Percentiles rank a stretch among this genome's conserved stretches.
Evolutionary conservation across 2,113 vertebrate species (phyloP).

Genomic region (Barbus barbus): DNA sequence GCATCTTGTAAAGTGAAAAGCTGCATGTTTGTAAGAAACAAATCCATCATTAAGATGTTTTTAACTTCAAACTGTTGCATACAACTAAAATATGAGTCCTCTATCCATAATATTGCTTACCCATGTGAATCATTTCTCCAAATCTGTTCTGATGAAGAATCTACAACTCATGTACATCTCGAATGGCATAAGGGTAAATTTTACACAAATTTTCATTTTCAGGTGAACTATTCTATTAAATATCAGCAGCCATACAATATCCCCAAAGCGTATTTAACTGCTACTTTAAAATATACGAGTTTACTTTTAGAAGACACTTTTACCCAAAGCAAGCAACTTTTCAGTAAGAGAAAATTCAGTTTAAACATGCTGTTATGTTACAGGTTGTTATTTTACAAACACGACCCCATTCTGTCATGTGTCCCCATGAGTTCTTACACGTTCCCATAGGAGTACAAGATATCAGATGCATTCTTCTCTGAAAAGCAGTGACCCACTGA

Average conservation of each 20-base stretch:
- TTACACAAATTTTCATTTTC: background rate
- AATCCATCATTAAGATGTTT: background rate
- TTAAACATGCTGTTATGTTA: background rate
- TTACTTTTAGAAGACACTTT: background rate
- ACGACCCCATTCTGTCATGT: background rate
- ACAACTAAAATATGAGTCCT: background rate
- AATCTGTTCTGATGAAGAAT: too few relatives aligned
- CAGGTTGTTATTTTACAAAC: background rate
- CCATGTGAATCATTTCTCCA: too few relatives aligned
- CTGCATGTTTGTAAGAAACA: background rate
- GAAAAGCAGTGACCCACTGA: conserved; percentile 2
- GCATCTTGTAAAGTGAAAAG: background rate
- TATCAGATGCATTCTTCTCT: background rate
- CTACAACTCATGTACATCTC: too few relatives aligned
- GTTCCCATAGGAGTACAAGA: background rate
- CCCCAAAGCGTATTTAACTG: background rate
- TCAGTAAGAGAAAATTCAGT: background rate
- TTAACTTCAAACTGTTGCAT: background rate
- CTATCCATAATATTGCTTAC: too few relatives aligned
- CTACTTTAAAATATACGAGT: background rate
- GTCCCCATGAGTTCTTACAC: background rate
- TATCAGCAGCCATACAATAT: background rate
- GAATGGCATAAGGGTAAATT: too few relatives aligned
- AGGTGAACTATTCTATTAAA: background rate
- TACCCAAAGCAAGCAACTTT: background rate